These are phyloP conservation scores for Hipparchia sbordonii DNA, from an alignment of 2,888 invertebrate species.

Conservation along the genomic window DNA sequence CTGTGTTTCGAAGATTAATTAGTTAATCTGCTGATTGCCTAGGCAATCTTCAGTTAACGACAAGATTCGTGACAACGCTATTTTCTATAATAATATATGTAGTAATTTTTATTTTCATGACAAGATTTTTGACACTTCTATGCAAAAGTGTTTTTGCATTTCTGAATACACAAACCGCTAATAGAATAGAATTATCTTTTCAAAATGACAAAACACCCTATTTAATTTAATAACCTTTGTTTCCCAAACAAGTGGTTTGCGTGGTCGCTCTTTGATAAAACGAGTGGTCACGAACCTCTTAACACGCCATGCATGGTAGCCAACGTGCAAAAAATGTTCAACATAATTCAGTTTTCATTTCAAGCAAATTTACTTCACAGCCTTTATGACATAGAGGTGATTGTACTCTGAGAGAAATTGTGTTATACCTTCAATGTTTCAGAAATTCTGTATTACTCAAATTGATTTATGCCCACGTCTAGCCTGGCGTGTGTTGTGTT, in stretches of 20 bases:
- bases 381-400: slow-evolving; percentile 13
- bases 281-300: slow-evolving; percentile 28
- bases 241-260: slow-evolving; percentile 35
- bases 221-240: slow-evolving; percentile 30
- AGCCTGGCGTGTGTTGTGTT: slow-evolving; percentile 31
- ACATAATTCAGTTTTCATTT: not conserved
- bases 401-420: slow-evolving; percentile 14
- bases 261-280: slow-evolving; percentile 29
- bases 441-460: slow-evolving; percentile 22
- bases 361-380: slow-evolving; percentile 21
- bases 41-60: too few relatives aligned
- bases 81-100: too few relatives aligned
- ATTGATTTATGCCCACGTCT: slow-evolving; percentile 34
- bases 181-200: slow-evolving; percentile 10
- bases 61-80: too few relatives aligned
- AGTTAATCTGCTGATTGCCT: too few relatives aligned
- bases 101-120: too few relatives aligned
- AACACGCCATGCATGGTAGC: slow-evolving; percentile 29
- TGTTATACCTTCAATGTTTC: slow-evolving; percentile 2
- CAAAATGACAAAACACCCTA: slow-evolving; percentile 26
- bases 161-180: not conserved
- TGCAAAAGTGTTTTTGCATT: too few relatives aligned
- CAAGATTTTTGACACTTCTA: too few relatives aligned
- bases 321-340: slow-evolving; percentile 20
- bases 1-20: too few relatives aligned